Evolutionary conservation across 2,797 vertebrate species (phyloP), one percentile per base, ranked within the genome.

Genomic region (Semotilus atromaculatus): DNA sequence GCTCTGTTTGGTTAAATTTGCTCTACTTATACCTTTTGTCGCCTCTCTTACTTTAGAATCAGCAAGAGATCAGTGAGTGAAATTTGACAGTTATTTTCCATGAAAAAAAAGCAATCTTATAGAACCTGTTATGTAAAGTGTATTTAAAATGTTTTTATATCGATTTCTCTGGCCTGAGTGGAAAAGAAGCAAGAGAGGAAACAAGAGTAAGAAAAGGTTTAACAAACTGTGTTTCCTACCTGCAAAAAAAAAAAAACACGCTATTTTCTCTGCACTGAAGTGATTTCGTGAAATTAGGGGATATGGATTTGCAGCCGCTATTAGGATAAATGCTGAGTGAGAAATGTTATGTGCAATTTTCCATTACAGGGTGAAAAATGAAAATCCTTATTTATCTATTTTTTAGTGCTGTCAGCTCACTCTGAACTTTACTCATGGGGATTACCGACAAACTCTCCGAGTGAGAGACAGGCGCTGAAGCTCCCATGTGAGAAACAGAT

Each of bases 351-450:
- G 73, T 29, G 87, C 84, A 91, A 86, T 91, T 93, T 94, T 93
- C 89, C 90, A 92, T 92, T 90, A 90, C 88, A 86, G 83, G 62
- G 89, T 86, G 84, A 86, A 92, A 92, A 92, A 90, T 88, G 83
- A 92, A 94, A 95, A 92, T 92, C 91, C 92, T 90, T 92, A 92
- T 94, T 94, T 94, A 94, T 94, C 92, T 93, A 48, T 91, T 92
- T 88, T 94, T 92, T 91, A 75, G 85, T 93, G 90, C 90, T 88
- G 90, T 94, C 93, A 93, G 90, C 91, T 93, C 92, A 90, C 92
- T 70, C 66, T 66, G 70, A 85, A 88, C 77, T 80, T 78, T 58
- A 71, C 75, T 85, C 76, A 4, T 58, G 87, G 87, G 84, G 78
- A 86, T 86, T 86, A 86, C 78, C 45, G 67, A 64, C 82, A 62